A percentile compares a stretch with the other conserved stretches of the same genome.
phyloP scores from a whole-genome alignment of 1,140 invertebrate species.

The Diorhabda elongata region DNA sequence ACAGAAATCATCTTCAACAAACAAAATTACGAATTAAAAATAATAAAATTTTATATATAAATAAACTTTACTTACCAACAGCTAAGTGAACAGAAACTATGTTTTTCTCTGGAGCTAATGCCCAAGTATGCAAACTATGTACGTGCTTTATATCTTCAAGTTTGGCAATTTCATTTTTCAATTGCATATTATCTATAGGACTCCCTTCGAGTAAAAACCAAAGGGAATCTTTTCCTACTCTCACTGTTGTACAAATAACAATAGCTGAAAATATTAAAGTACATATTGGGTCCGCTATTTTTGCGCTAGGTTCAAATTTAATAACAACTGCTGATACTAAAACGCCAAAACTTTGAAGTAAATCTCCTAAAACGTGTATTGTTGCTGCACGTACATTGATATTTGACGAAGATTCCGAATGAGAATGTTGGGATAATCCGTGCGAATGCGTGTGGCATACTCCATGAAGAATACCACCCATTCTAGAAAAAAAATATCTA shows the following conservation, averaged over 20 bases:
- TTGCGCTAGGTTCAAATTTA: conserved; percentile 61
- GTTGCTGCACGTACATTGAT: conserved; percentile 87
- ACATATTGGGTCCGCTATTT: conserved; percentile 84
- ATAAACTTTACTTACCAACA: conserved; percentile 55
- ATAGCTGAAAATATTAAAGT: conserved; percentile 83
- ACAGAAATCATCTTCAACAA: conserved; percentile 49
- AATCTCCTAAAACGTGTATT: conserved; percentile 88
- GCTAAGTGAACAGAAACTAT: conserved; percentile 71
- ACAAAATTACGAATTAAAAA: conserved; percentile 13
- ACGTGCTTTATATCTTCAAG: conserved; percentile 68
- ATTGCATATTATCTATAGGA: conserved; percentile 57
- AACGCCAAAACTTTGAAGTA: conserved; percentile 68
- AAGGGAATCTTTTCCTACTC: conserved; percentile 70
- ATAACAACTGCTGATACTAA: conserved; percentile 41
- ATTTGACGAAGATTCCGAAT: conserved; percentile 53
- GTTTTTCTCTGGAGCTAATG: conserved; percentile 68
- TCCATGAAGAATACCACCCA: conserved; percentile 71
- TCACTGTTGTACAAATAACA: conserved; percentile 75
- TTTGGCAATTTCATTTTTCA: conserved; percentile 53
- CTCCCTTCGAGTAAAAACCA: conserved; percentile 76
- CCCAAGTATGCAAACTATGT: conserved; percentile 79
- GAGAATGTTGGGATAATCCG: conserved; percentile 9
- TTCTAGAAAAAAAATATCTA: conserved; percentile 49
- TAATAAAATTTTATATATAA: neutral
- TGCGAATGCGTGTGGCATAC: conserved; percentile 49